A percentile compares a stretch with the other conserved stretches of the same genome.
These are phyloP conservation scores for Apodemia zela DNA, from an alignment of 2,888 invertebrate genomes.

Conservation along the genomic window DNA sequence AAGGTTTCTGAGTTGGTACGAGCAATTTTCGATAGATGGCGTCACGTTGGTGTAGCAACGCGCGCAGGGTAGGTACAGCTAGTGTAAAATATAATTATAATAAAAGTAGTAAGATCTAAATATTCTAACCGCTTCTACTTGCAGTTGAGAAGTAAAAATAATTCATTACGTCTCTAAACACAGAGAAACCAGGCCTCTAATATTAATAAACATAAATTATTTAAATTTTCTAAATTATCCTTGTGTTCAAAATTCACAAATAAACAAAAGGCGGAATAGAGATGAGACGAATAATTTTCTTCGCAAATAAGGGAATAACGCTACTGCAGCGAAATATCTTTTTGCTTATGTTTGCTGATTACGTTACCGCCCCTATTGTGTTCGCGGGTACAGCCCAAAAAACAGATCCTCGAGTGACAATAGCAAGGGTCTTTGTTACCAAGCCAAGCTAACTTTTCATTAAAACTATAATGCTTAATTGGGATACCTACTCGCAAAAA, in stretches of 20 bases:
- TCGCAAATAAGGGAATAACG: background rate
- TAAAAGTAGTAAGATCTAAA: too few species aligned
- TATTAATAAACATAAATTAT: background rate
- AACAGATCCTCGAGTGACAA: conserved; percentile 8
- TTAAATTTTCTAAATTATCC: background rate
- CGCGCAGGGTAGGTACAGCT: too few species aligned
- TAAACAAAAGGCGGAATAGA: background rate
- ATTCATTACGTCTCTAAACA: background rate
- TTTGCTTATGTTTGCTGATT: conserved; percentile 38
- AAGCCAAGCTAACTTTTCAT: background rate
- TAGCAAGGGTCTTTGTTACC: background rate
- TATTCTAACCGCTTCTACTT: too few species aligned
- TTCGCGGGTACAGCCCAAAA: background rate
- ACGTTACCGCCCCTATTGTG: conserved; percentile 20
- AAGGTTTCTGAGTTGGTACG: too few species aligned
- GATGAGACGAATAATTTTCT: background rate
- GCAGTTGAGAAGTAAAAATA: too few species aligned
- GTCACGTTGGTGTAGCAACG: too few species aligned
- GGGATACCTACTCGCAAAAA: too few species aligned
- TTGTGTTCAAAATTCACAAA: background rate
- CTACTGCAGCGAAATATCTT: conserved; percentile 32
- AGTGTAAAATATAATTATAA: too few species aligned
- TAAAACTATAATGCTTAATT: background rate
- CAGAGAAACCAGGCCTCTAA: background rate
- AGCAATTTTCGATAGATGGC: too few species aligned